A percentile compares a stretch with the other conserved stretches of the same genome.
Conservation (phyloP, 2,113 vertebrate genomes). For the Columbina picui region DNA sequence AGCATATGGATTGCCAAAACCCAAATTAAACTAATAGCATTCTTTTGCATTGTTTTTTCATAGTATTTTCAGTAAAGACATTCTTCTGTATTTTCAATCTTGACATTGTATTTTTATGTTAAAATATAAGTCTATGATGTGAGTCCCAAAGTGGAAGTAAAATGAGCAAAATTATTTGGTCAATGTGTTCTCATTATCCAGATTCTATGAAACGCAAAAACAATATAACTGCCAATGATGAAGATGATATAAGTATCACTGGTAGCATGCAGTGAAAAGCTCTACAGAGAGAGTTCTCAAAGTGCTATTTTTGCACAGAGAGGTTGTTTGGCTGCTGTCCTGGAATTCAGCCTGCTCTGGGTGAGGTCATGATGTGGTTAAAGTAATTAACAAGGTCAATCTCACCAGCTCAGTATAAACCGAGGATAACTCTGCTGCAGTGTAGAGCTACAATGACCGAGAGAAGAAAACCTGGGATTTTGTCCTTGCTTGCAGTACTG, state of each 20-base stretch:
- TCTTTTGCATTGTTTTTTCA: background rate
- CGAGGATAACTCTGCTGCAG: background rate
- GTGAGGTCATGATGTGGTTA: conserved; percentile 18
- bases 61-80: background rate
- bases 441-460: background rate
- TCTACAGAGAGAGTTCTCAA: background rate
- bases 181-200: background rate
- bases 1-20: background rate
- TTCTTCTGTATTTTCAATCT: background rate
- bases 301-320: background rate
- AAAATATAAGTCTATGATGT: background rate
- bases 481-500: background rate
- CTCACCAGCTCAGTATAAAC: background rate
- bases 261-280: background rate
- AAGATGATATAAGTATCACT: background rate
- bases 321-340: background rate
- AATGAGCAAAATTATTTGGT: background rate
- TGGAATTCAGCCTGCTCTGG: background rate
- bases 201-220: background rate
- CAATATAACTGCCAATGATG: background rate
- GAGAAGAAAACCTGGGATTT: background rate
- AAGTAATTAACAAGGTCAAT: conserved; percentile 40
- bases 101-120: background rate
- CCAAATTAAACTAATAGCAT: background rate
- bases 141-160: background rate